Conservation (phyloP, 1,140 invertebrate genomes). For the Aphaenogaster rudis region DNA sequence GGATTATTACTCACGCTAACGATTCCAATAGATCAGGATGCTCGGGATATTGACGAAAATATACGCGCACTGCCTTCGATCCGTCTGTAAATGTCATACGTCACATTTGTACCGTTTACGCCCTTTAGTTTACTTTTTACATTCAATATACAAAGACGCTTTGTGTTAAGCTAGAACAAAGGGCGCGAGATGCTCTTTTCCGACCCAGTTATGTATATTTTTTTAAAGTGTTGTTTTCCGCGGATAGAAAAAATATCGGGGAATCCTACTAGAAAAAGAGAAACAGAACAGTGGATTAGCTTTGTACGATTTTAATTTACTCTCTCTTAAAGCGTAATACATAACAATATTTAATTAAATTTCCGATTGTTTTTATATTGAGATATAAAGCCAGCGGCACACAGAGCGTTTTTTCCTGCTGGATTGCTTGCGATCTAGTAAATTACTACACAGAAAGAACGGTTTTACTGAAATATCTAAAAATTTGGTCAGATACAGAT, state of each 20-base stretch:
- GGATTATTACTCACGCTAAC: conserved; percentile 39
- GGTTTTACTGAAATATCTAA: no score
- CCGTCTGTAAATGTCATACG: conserved; percentile 15
- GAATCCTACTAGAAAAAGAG: background rate
- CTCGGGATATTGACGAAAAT: conserved; percentile 18
- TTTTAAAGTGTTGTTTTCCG: background rate
- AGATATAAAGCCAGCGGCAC: background rate
- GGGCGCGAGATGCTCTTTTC: conserved; percentile 11
- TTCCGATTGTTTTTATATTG: background rate
- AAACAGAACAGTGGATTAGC: background rate
- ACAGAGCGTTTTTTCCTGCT: no score
- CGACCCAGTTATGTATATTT: conserved; percentile 38
- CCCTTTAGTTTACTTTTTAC: background rate
- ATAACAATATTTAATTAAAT: background rate
- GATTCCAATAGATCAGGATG: background rate
- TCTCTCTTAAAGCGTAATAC: background rate
- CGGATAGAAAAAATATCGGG: background rate
- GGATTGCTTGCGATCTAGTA: no score
- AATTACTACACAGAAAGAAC: no score
- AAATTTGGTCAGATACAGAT: no score
- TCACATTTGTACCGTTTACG: background rate
- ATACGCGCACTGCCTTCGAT: background rate
- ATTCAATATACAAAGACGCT: conserved; percentile 3
- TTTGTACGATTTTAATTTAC: background rate
- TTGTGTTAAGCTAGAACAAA: conserved; percentile 14